Percentiles rank a stretch among this genome's conserved stretches.
Evolutionary conservation across 1,140 invertebrate genomes (phyloP).

Genomic region (Tetramorium parvispinum): DNA sequence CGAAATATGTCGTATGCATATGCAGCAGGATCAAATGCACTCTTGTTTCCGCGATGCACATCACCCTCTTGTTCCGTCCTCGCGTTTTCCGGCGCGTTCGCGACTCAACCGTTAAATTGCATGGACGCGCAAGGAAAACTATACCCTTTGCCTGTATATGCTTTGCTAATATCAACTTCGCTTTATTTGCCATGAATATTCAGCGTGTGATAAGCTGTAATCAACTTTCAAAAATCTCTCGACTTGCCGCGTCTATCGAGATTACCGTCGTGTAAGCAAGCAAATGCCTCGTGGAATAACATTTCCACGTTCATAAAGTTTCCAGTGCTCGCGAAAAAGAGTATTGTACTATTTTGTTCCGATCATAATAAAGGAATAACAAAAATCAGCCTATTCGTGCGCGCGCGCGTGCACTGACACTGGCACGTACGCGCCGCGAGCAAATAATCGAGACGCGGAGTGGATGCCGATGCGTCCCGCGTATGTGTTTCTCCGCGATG

Average conservation of each 20-base stretch:
- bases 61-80: constrained; percentile 4
- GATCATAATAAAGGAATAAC: background rate
- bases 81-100: constrained; percentile 42
- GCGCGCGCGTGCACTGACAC: background rate
- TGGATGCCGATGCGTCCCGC: background rate
- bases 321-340: background rate
- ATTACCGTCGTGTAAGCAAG: background rate
- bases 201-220: constrained; percentile 18
- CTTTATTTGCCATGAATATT: constrained; percentile 58
- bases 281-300: background rate
- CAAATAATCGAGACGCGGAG: constrained; percentile 7
- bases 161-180: constrained; percentile 59
- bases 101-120: constrained; percentile 58
- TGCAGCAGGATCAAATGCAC: constrained; percentile 68
- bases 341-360: background rate
- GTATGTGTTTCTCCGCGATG: background rate
- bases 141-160: constrained; percentile 20
- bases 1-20: constrained; percentile 71
- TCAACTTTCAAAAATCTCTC: constrained; percentile 59
- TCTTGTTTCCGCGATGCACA: constrained; percentile 63
- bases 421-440: background rate
- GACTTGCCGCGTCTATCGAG: background rate
- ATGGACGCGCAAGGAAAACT: constrained; percentile 40
- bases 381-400: background rate
- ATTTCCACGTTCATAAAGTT: background rate